These are phyloP conservation scores for Unio pictorum DNA, from an alignment of 2,888 invertebrate species.

Conservation along the genomic window DNA sequence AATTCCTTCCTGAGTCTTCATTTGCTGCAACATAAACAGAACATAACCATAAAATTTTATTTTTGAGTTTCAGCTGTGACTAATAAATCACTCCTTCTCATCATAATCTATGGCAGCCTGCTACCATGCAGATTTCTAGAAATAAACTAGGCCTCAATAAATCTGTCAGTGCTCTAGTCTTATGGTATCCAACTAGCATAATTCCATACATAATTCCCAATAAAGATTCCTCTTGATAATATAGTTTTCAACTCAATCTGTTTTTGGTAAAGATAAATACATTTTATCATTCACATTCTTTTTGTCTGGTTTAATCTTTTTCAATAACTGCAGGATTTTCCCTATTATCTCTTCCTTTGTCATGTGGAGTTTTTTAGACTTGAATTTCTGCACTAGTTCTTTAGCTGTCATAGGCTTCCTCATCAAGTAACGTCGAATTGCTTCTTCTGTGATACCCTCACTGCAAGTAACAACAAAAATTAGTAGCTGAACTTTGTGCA, in stretches of 20 bases:
- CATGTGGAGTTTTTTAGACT: slow-evolving; percentile 92
- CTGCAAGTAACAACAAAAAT: slow-evolving; percentile 29
- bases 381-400: slow-evolving; percentile 94
- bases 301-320: slow-evolving; percentile 93
- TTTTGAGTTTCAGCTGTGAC: no score
- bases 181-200: no score
- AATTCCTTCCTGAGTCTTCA: no score
- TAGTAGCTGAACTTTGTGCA: neutral
- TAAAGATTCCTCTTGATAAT: no score
- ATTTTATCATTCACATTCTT: slow-evolving; percentile 94
- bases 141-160: no score
- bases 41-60: no score
- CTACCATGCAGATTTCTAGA: no score
- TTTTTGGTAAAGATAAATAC: slow-evolving; percentile 82
- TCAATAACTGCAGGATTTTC: slow-evolving; percentile 94
- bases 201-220: no score
- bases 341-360: slow-evolving; percentile 92
- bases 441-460: slow-evolving; percentile 87
- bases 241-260: slow-evolving; percentile 1
- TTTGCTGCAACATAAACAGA: no score
- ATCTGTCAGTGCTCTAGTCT: no score
- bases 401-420: slow-evolving; percentile 99
- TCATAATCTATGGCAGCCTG: no score
- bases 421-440: slow-evolving; percentile 92
- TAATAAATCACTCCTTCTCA: no score